Conservation (phyloP, 2,888 invertebrate genomes). For the Petrophora chlorosata region DNA sequence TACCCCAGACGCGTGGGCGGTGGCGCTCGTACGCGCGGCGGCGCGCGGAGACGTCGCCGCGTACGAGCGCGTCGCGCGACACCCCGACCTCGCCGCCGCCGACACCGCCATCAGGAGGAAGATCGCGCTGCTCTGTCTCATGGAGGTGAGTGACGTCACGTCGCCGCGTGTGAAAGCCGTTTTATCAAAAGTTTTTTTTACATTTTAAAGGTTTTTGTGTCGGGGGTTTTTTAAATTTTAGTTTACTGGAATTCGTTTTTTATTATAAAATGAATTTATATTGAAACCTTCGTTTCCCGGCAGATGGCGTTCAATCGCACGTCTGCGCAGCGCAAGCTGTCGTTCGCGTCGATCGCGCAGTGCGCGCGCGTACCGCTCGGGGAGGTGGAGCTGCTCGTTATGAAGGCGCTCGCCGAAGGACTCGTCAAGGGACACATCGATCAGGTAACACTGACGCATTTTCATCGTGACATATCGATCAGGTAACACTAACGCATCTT, state of each 20-base stretch:
- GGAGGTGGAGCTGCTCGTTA: slow-evolving; percentile 97
- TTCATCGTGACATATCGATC: slow-evolving; percentile 93
- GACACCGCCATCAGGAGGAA: slow-evolving; percentile 94
- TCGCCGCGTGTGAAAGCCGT: no score
- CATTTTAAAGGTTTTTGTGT: no score
- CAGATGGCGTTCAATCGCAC: slow-evolving; percentile 98
- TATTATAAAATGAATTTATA: no score
- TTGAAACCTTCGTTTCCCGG: not conserved
- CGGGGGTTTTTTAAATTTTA: no score
- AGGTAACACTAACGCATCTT: slow-evolving; percentile 81
- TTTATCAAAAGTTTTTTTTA: no score
- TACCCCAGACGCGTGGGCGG: slow-evolving; percentile 93
- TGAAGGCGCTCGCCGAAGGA: slow-evolving; percentile 98
- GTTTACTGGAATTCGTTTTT: no score
- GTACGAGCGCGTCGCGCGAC: slow-evolving; percentile 85
- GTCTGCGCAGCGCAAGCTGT: slow-evolving; percentile 92
- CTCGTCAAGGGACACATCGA: slow-evolving; percentile 97
- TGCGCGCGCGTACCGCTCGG: slow-evolving; percentile 92
- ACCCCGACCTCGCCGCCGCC: slow-evolving; percentile 92
- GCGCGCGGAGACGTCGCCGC: slow-evolving; percentile 92
- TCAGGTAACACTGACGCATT: slow-evolving; percentile 85
- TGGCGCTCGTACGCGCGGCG: slow-evolving; percentile 93
- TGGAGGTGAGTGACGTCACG: slow-evolving; percentile 92
- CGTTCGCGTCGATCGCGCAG: slow-evolving; percentile 94
- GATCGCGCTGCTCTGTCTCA: slow-evolving; percentile 96